Evolutionary conservation across 2,797 vertebrate genomes (phyloP), one percentile per base, ranked within the genome.

Genomic region (Enteromius trimaculatus): DNA sequence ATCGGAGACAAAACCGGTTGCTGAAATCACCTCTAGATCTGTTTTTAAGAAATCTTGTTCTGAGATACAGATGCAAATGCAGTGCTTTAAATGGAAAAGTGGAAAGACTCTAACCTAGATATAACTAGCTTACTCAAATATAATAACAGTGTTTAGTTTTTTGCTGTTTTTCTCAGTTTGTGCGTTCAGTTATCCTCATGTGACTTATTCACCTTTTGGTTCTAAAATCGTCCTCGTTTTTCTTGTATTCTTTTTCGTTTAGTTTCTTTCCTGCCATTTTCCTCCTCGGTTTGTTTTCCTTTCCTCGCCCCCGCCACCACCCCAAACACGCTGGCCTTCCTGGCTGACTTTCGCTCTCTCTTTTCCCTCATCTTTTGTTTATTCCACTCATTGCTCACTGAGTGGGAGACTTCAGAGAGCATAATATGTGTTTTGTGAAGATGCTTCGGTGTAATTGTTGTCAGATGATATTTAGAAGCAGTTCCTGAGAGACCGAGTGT

Each of bases 381-480:
- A 55, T 77, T 65, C 34, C 39, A 21, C 65, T 77, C 68, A 70
- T 70, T 86, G 71, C 83, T 81, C 44, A 44, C 31, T 29, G 55
- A 76, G 44, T 80, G 65, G 65, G 65, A 84, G 85, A 77, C 47
- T 84, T 81, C 16, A 68, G 75, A 82, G 39, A 69, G 85, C 80
- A 87, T 87, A 87, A 88, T 84, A 81, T 83, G 75, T 29, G 7
- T 87, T 85, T 84, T 88, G 87, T 86, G 70, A 89, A 87, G 77
- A 80, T 1, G 88, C 88, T 90, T 84, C 51, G 3, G 19, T 17
- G 14, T 93, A 95, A 94, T 94, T 87, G 87, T 89, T 92, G 90
- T 93, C 94, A 94, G 92, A 94, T 94, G 93, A 93, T 89, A 72
- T 80, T 82, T 69, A 47, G 72, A 55, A 74, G 66, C 80, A 86